phyloP scores from a whole-genome alignment of 1,140 invertebrate genomes.

The Caenorhabditis briggsae region DNA sequence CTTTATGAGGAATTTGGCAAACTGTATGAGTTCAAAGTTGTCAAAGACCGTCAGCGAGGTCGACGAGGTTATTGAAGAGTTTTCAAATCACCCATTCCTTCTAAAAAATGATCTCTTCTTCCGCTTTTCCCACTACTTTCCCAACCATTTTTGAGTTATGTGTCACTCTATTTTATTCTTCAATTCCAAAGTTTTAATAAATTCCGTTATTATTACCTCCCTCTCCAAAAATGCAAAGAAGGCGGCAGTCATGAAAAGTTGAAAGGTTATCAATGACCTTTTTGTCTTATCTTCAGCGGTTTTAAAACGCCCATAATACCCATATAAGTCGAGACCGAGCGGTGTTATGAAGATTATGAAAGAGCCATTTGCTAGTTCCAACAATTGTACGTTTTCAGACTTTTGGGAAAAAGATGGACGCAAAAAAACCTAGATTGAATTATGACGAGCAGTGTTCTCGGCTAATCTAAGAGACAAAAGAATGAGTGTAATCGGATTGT shows the following conservation, averaged over 20 bases:
- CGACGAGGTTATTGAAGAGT: no score
- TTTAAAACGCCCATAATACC: neutral
- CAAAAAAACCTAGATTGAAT: no score
- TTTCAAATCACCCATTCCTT: no score
- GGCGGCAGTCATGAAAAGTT: conserved; percentile 1
- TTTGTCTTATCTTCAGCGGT: neutral
- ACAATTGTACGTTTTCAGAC: no score
- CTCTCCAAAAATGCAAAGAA: neutral
- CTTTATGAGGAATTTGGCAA: neutral
- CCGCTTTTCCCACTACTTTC: neutral
- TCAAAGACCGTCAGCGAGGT: neutral
- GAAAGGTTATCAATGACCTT: conserved; percentile 47
- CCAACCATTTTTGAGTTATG: neutral
- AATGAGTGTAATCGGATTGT: no score
- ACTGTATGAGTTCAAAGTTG: neutral
- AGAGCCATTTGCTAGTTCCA: no score
- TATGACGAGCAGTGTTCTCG: no score
- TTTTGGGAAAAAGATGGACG: no score
- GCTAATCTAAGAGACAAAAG: no score
- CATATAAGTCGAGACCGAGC: neutral
- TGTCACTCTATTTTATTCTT: neutral
- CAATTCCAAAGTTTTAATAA: neutral
- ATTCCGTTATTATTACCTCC: neutral
- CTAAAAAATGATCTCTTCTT: neutral
- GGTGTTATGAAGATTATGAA: neutral